Base-by-base conservation (phyloP, 2,113 vertebrate genomes). In the Tragelaphus buxtoni region DNA sequence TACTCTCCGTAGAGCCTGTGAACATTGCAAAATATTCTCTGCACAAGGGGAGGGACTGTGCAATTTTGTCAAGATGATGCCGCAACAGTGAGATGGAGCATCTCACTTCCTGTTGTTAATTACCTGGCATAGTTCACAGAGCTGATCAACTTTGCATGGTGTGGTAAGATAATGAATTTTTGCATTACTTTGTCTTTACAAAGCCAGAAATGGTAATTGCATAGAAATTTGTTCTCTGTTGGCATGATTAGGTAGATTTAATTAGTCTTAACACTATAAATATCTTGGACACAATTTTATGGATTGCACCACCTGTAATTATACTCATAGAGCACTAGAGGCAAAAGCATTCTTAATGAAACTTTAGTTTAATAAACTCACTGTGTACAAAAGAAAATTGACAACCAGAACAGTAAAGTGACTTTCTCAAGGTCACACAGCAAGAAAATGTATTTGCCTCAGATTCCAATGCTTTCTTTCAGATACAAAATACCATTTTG, bases 51-150 rank as follows among this genome's bases (percentile, higher is more conserved):
- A 89, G 4, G 17, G 8, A 39, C 55, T 74, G 56, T 53, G 42
- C 12, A 58, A 3, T 86, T 96, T 72, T 91, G 56, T 94, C 18
- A 90, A 72, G 76, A 61, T 65, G 76, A 84, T 9, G 22, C 26
- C n/a, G 7, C 2, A 47, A 56, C 30, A 56, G 6, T 58, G 83
- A 90, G 61, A 86, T 35, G 17, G 35, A 76, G 82, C 32, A 42
- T 94, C 96, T 95, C 18, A 60, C 74, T 24, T 60, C 88, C 91
- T 0, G 65, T 91, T 96, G 93, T 91, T 92, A 97, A 93, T 74
- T 77, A 63, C 20, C 79, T n/a, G 4, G 42, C 49, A 30, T 49
- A 45, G 58, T 83, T 69, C 24, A 56, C 61, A 82, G 12, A 77
- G 47, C 72, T 47, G 55, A 90, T 92, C 51, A 86, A 82, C 94